A percentile compares a stretch with the other conserved stretches of the same genome.
Conservation (phyloP, 2,113 vertebrate genomes). For the Hyla sarda region DNA sequence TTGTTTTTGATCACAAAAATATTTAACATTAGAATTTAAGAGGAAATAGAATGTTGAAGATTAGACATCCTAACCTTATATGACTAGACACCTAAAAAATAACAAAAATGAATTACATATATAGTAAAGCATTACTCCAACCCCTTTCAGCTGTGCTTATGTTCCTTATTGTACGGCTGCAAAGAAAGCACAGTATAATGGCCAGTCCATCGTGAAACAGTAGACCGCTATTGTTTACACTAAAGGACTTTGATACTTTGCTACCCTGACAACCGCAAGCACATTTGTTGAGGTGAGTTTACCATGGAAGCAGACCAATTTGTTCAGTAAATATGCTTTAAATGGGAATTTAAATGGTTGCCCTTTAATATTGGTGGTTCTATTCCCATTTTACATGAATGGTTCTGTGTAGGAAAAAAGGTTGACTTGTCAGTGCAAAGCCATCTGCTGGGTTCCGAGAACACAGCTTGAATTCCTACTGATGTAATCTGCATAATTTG, state of each 20-base stretch:
- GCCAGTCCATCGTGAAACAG: not conserved
- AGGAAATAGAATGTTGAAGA: not conserved
- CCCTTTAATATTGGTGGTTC: not conserved
- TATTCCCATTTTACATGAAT: not conserved
- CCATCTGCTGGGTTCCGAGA: not conserved
- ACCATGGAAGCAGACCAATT: not conserved
- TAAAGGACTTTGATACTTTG: not conserved
- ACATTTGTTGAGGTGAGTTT: not conserved
- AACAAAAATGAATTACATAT: not conserved
- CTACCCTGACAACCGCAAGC: not conserved
- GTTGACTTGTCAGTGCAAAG: constrained; percentile 1
- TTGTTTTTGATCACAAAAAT: not conserved
- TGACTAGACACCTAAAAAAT: not conserved
- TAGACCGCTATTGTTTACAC: not conserved
- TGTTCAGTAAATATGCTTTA: not conserved
- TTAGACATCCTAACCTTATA: not conserved
- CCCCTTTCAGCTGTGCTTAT: not conserved
- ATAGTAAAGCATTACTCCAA: not conserved
- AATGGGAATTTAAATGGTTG: not conserved
- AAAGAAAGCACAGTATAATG: not conserved
- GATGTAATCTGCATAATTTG: constrained; percentile 26
- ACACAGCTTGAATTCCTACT: constrained; percentile 16
- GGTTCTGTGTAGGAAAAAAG: not conserved
- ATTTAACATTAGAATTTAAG: too few relatives aligned
- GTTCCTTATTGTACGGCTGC: not conserved